Conservation (phyloP, 2,888 invertebrate genomes). For the Andrena trimmerana region DNA sequence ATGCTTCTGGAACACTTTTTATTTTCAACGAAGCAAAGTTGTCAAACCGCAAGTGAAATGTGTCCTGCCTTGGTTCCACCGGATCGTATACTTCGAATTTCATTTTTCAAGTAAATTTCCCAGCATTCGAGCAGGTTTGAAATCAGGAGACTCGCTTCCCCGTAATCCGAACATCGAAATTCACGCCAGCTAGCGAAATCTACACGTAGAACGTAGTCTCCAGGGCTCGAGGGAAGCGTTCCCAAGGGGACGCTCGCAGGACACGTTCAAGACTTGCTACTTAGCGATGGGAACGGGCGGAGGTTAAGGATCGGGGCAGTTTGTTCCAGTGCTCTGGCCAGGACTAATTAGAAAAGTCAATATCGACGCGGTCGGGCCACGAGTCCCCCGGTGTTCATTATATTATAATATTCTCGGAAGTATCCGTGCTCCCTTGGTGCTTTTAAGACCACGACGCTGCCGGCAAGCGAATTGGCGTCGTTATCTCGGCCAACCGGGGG, state of each 20-base stretch:
- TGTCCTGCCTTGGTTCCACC: too few species aligned
- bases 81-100: too few species aligned
- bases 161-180: conserved; percentile 18
- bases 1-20: too few species aligned
- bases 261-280: conserved; percentile 48
- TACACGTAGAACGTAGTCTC: conserved; percentile 15
- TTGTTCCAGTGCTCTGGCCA: conserved; percentile 69
- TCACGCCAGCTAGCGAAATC: conserved; percentile 12
- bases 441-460: conserved; percentile 47
- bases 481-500: conserved; percentile 24
- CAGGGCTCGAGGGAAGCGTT: background rate
- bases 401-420: conserved; percentile 74
- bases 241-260: conserved; percentile 33
- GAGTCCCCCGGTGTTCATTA: conserved; percentile 72
- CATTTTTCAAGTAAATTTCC: too few species aligned
- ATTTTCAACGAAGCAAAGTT: too few species aligned
- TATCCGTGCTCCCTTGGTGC: conserved; percentile 50
- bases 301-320: conserved; percentile 62
- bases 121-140: too few species aligned
- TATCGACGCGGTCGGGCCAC: conserved; percentile 70
- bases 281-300: conserved; percentile 37
- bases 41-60: too few species aligned
- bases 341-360: conserved; percentile 79
- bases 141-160: conserved; percentile 1
- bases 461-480: conserved; percentile 44